phyloP scores from a whole-genome alignment of 2,888 invertebrate genomes.

The Limnephilus marmoratus region DNA sequence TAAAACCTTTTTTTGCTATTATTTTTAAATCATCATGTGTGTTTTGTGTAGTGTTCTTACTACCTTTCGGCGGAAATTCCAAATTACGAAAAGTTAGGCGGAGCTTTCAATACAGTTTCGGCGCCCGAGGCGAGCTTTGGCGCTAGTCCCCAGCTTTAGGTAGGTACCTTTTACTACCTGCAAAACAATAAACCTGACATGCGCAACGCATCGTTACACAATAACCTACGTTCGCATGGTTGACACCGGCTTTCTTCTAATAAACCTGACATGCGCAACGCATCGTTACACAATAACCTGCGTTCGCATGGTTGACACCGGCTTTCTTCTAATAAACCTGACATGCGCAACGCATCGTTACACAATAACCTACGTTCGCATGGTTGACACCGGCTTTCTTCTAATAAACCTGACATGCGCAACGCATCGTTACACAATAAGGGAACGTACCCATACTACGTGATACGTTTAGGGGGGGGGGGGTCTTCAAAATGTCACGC shows the following conservation, averaged over 20 bases:
- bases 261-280: neutral
- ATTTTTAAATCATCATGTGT: neutral
- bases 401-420: neutral
- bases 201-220: conserved; percentile 27
- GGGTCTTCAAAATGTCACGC: too few relatives aligned
- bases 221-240: conserved; percentile 12
- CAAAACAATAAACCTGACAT: conserved; percentile 26
- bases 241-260: conserved; percentile 13
- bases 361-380: conserved; percentile 21
- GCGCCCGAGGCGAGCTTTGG: conserved; percentile 19
- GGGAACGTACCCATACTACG: too few relatives aligned
- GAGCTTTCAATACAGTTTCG: conserved; percentile 9
- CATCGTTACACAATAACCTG: conserved; percentile 28
- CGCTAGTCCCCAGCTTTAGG: conserved; percentile 17
- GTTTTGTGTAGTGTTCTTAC: neutral
- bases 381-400: conserved; percentile 19
- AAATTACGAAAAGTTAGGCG: conserved; percentile 15
- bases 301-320: neutral
- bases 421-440: conserved; percentile 30
- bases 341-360: conserved; percentile 15
- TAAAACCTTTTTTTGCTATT: neutral
- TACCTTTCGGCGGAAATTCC: conserved; percentile 7
- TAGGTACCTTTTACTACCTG: conserved; percentile 27
- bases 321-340: conserved; percentile 20
- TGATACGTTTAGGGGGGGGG: too few relatives aligned